These are phyloP conservation scores for Hydropsyche betteni DNA, from an alignment of 2,888 invertebrate species.

Conservation along the genomic window DNA sequence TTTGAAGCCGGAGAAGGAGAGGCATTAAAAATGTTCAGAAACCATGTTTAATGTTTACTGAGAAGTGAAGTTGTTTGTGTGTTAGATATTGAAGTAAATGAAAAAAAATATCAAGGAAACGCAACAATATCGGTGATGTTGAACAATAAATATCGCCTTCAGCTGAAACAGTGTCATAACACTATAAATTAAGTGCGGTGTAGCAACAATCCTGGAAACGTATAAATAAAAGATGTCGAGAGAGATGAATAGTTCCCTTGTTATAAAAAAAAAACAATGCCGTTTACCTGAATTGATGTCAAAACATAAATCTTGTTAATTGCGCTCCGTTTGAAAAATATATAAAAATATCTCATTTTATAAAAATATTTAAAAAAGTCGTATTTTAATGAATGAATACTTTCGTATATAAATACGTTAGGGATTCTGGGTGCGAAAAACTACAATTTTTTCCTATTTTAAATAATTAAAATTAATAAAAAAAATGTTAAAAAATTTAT, in stretches of 20 bases:
- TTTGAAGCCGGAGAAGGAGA: too few species aligned
- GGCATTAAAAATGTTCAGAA: too few species aligned
- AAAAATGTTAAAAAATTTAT: too few species aligned
- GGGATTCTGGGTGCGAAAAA: too few species aligned
- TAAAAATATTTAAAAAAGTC: too few species aligned
- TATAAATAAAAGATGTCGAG: constrained; percentile 50
- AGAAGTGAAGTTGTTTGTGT: not conserved
- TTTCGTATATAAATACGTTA: too few species aligned
- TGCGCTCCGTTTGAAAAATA: not conserved
- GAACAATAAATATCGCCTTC: constrained; percentile 47
- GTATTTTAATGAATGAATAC: too few species aligned
- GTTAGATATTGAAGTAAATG: not conserved
- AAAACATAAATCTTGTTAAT: constrained; percentile 13
- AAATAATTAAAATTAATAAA: too few species aligned
- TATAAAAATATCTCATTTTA: too few species aligned
- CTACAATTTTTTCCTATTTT: too few species aligned
- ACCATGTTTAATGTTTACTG: too few species aligned
- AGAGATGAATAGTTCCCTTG: constrained; percentile 44
- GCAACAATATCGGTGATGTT: constrained; percentile 40
- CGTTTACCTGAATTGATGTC: constrained; percentile 13
- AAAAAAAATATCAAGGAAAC: constrained; percentile 27
- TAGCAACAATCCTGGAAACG: constrained; percentile 29
- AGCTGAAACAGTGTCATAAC: constrained; percentile 41
- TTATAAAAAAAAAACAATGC: not conserved
- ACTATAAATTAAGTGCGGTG: constrained; percentile 44